A percentile compares a stretch with the other conserved stretches of the same genome.
Conservation (phyloP, 2,113 vertebrate genomes). For the Eolophus roseicapilla region DNA sequence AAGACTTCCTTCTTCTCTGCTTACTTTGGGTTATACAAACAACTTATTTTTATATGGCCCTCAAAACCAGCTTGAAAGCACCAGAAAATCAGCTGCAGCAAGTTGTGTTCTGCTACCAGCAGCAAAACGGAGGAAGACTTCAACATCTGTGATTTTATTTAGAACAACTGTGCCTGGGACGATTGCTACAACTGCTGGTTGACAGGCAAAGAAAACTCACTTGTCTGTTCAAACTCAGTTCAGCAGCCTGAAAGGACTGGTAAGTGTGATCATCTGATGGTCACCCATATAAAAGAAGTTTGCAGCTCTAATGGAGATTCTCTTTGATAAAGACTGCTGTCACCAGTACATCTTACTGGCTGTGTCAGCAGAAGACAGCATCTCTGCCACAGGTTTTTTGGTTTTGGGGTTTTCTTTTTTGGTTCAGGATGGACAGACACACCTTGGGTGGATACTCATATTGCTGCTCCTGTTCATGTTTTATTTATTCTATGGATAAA, state of each 20-base stretch:
- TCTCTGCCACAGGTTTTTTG: neutral
- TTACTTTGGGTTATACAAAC: constrained; percentile 43
- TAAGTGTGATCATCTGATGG: neutral
- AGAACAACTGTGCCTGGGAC: neutral
- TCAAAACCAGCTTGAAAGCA: constrained; percentile 41
- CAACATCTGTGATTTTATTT: constrained; percentile 33
- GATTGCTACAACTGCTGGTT: neutral
- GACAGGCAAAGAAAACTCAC: neutral
- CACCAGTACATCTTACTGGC: neutral
- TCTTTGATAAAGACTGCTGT: neutral
- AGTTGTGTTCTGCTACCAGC: constrained; percentile 5
- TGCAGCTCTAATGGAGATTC: neutral
- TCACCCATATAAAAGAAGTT: neutral
- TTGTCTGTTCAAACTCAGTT: neutral
- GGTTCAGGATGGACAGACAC: neutral
- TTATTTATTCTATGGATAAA: neutral
- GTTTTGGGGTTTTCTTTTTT: neutral
- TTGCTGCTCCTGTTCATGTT: neutral
- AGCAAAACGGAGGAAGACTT: constrained; percentile 2
- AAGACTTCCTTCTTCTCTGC: constrained; percentile 14
- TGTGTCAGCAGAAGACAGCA: neutral
- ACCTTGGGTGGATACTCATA: neutral
- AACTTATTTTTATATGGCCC: constrained; percentile 7
- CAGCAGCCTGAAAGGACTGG: neutral
- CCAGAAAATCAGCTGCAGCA: neutral